Evolutionary conservation across 2,797 vertebrate genomes (phyloP), one percentile per base, ranked within the genome.

Genomic region (Acipenser ruthenus): DNA sequence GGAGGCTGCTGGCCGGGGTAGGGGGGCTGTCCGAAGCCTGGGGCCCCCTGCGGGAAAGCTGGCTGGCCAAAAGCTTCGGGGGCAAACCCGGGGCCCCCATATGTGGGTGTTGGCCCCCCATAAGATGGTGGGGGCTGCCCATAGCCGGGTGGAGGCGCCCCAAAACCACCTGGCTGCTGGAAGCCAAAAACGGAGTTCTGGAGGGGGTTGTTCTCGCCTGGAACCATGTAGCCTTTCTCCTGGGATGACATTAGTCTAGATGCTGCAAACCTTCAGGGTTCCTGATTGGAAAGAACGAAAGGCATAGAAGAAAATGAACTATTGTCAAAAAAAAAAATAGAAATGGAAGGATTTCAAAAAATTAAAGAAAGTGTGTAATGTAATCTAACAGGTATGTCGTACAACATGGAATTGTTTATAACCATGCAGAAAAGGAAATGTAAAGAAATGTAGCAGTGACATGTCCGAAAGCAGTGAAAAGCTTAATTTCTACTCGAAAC

Each of bases 161-260:
- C 84, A 1, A 89, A 91, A 0, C 82, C 78, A 67, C 72, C 84
- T 11, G 83, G 81, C 73, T 89, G 85, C 53, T 87, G 85, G 49
- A 83, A 85, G n/a, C 86, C 88, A 3, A 92, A 94, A 18, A 90
- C 77, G 7, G 82, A 83, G 71, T 80, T 91, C 59, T 90, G 85
- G 67, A 92, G 85, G 53, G 90, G 88, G 75, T 93, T 93, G 72
- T 49, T 88, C 72, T 95, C 93, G 69, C 89, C 94, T 70, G 91
- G 89, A 66, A 89, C 72, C 23, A 93, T 85, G 82, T 87, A 95
- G 78, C 84, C 85, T 86, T 95, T 96, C 78, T 97, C 93, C 65
- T 96, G 90, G 48, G 93, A 37, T 4, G 37, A 90, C 87, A 91
- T 92, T 67, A 70, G 73, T 56, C 23, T 65, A 55, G 50, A 11